Base-by-base conservation (phyloP, 1,140 invertebrate genomes). In the Calephelis virginiensis region DNA sequence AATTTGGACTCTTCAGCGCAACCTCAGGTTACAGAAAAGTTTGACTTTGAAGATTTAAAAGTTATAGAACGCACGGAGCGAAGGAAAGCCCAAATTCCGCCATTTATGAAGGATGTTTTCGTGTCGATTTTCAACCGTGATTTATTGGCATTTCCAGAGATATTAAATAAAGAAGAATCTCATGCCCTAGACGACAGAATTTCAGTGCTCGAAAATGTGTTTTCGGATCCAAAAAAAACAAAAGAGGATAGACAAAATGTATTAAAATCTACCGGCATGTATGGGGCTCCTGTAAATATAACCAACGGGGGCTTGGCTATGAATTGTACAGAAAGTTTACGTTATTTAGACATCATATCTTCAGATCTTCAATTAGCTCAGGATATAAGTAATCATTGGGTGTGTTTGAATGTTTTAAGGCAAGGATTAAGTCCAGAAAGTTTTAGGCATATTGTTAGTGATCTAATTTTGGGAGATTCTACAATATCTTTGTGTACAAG, bases 91-190 rank as follows among this genome's bases (percentile, higher is more conserved):
- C 74, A 82, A 75, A 91, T 91, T 11, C 66, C 78, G 12, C 94
- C 95, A 0, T 95, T 95, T 71, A 92, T 90, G 38, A 95, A 95
- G 75, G 92, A 94, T 78, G 74, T 95, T 3, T 93, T 95, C 65
- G n/a, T 93, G 2, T 94, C 94, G 0, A 72, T 85, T 12, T 93
- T 93, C 74, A 93, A 95, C 73, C 78, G 77, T 0, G 93, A 95
- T 53, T 81, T 95, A 37, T 77, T 96, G 0, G 90, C 92, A 0
- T 96, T 92, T 80, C 95, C 95, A 0, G 93, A 96, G 80, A 92
- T 94, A 65, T 79, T 97, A 56, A 93, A 93, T 59, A 93, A 93
- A 70, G 95, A 96, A 61, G 93, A 94, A 70, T 86, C 92, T 28
- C 92, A 94, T 73, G 93, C 87, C 13, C 84, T 96, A 3, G 92